Conservation (phyloP, 2,888 invertebrate species). For the Acanthosepion lycidas region DNA sequence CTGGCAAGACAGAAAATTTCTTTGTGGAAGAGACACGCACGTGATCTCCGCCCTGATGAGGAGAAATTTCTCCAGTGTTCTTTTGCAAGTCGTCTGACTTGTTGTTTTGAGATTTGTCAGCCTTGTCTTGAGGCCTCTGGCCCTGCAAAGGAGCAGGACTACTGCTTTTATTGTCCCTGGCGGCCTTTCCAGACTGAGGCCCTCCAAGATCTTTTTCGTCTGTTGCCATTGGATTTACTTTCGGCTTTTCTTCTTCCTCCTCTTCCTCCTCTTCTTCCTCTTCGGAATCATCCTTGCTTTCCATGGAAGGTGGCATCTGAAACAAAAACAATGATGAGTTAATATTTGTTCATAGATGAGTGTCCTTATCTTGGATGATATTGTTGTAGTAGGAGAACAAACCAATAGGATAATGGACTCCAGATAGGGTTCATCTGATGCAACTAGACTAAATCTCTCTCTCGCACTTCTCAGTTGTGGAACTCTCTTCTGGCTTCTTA, state of each 20-base stretch:
- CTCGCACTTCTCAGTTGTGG: too few relatives aligned
- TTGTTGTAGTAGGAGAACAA: too few relatives aligned
- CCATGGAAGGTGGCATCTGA: not conserved
- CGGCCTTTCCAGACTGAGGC: not conserved
- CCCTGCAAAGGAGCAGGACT: not conserved
- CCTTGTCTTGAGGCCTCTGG: not conserved
- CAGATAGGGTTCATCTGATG: too few relatives aligned
- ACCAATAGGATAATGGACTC: too few relatives aligned
- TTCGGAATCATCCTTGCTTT: slow-evolving; percentile 48
- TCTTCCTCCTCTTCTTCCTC: slow-evolving; percentile 51
- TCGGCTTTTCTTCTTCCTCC: slow-evolving; percentile 49
- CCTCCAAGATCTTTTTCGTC: not conserved
- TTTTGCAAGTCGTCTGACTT: not conserved
- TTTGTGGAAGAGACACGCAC: not conserved
- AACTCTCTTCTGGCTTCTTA: too few relatives aligned
- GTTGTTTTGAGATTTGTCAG: not conserved
- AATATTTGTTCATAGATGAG: too few relatives aligned
- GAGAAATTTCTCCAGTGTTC: too few relatives aligned
- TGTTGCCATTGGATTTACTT: slow-evolving; percentile 37
- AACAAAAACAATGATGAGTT: not conserved
- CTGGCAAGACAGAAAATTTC: not conserved
- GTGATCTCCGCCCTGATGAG: not conserved
- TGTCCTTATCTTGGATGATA: too few relatives aligned
- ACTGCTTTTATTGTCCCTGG: not conserved
- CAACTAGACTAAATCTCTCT: too few relatives aligned